Conservation (phyloP, 1,140 invertebrate species). For the Bombus impatiens region DNA sequence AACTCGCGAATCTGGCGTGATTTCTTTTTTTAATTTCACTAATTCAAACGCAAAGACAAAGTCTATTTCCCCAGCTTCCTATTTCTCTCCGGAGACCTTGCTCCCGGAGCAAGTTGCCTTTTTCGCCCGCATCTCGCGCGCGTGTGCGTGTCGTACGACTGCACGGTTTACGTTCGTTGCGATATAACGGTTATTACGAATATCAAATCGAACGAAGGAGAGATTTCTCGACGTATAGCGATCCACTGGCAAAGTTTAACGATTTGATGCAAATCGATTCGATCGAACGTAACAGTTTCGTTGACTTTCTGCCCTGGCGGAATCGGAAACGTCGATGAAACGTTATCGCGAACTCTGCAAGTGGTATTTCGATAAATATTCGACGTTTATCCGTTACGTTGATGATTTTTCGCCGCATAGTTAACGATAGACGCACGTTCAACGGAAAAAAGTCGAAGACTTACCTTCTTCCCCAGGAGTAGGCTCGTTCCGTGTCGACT, state of each 20-base stretch:
- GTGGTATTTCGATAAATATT: not conserved
- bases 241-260: too few relatives aligned
- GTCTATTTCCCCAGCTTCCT: too few relatives aligned
- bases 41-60: not conserved
- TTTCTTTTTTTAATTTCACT: not conserved
- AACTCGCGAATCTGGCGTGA: too few relatives aligned
- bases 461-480: constrained; percentile 79
- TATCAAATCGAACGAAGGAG: not conserved
- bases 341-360: not conserved
- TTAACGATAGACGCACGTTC: not conserved
- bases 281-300: not conserved
- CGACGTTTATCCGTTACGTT: rapidly evolving
- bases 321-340: not conserved
- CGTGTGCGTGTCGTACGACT: too few relatives aligned
- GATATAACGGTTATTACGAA: not conserved
- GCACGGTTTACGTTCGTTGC: not conserved
- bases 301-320: too few relatives aligned
- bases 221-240: not conserved
- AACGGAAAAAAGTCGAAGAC: not conserved
- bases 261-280: rapidly evolving
- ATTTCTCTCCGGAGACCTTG: too few relatives aligned
- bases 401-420: not conserved
- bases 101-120: too few relatives aligned
- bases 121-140: too few relatives aligned
- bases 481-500: constrained; percentile 75